Evolutionary conservation across 2,797 vertebrate genomes (phyloP).

Genomic region (Hozukius guyotensis): DNA sequence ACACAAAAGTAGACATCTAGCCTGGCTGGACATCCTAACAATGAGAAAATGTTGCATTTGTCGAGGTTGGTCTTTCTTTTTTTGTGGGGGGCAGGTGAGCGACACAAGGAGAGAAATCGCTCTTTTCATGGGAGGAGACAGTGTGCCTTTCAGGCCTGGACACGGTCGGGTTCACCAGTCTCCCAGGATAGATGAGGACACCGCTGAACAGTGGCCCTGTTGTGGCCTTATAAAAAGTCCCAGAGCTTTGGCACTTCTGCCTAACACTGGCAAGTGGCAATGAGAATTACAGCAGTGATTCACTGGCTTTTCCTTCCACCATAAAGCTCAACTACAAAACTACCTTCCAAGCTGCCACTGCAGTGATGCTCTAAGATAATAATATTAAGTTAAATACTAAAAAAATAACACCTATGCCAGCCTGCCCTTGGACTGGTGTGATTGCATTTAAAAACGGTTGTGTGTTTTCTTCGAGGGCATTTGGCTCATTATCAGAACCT

Average conservation of each 20-base stretch:
- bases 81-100: constrained; percentile 40
- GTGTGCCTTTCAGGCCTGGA: constrained; percentile 70
- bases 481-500: constrained; percentile 64
- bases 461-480: constrained; percentile 63
- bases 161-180: constrained; percentile 68
- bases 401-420: constrained; percentile 14
- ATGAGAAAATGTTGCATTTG: neutral
- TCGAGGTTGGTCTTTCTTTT: constrained; percentile 13
- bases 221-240: constrained; percentile 74
- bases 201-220: constrained; percentile 70
- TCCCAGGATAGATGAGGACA: constrained; percentile 66
- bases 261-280: constrained; percentile 57
- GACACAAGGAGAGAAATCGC: constrained; percentile 44
- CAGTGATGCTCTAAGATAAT: neutral
- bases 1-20: neutral
- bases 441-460: constrained; percentile 53
- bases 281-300: constrained; percentile 53
- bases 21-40: neutral
- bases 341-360: neutral
- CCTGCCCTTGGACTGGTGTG: constrained; percentile 9
- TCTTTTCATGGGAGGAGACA: constrained; percentile 64
- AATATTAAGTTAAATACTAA: constrained; percentile 8
- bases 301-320: neutral
- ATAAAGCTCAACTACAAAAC: constrained; percentile 27
- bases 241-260: constrained; percentile 45